phyloP scores from a whole-genome alignment of 2,888 invertebrate genomes.

The Argyresthia albistria region DNA sequence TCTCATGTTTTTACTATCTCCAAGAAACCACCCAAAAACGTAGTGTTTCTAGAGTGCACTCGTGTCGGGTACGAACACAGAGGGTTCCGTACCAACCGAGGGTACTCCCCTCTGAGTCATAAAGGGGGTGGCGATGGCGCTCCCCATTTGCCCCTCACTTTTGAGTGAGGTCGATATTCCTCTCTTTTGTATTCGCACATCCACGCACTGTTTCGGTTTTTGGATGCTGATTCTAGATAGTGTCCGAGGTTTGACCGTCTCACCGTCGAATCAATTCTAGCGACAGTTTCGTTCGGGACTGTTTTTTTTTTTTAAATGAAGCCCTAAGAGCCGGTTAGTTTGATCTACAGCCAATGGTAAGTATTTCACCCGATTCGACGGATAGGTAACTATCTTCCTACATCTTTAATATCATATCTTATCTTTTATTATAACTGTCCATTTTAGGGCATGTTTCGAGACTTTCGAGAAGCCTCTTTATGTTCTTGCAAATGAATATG shows the following conservation, averaged over 20 bases:
- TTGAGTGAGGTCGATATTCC: constrained; percentile 67
- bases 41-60: constrained; percentile 48
- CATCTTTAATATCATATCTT: no score
- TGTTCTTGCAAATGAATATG: no score
- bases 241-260: background rate
- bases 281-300: no score
- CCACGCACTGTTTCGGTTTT: constrained; percentile 14
- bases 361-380: no score
- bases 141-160: constrained; percentile 47
- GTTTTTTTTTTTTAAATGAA: no score
- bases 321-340: no score
- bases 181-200: constrained; percentile 68
- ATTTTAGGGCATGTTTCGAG: no score
- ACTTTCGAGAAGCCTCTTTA: no score
- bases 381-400: no score
- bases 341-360: no score
- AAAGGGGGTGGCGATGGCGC: constrained; percentile 67
- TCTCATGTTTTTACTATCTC: background rate
- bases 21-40: constrained; percentile 14
- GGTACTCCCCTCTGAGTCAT: constrained; percentile 70
- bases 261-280: no score
- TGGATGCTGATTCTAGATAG: background rate
- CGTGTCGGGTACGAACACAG: constrained; percentile 26
- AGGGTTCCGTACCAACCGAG: constrained; percentile 54
- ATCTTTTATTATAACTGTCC: no score